Evolutionary conservation across 2,888 invertebrate genomes (phyloP).

Genomic region (Drosophila atripex): DNA sequence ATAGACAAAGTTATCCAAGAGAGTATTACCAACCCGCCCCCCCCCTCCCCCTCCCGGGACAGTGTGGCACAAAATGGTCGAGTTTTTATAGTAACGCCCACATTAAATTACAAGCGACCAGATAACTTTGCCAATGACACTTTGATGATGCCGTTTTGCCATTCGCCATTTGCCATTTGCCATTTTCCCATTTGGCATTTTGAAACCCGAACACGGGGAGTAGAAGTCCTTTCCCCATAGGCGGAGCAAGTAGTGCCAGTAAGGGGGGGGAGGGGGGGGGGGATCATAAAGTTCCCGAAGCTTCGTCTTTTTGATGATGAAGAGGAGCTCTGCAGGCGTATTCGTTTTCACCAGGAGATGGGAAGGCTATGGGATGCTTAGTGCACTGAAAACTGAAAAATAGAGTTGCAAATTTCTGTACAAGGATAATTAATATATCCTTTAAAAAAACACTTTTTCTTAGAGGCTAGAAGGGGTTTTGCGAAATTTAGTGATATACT

Average conservation of each 20-base stretch:
- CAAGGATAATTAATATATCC: too few relatives aligned
- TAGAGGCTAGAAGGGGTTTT: too few relatives aligned
- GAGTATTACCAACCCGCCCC: background rate
- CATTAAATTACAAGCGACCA: constrained; percentile 68
- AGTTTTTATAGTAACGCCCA: constrained; percentile 52
- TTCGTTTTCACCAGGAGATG: constrained; percentile 3
- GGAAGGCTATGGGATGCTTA: background rate
- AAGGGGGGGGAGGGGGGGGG: background rate
- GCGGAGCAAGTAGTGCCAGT: background rate
- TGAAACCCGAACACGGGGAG: constrained; percentile 18
- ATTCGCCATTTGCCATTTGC: constrained; percentile 14
- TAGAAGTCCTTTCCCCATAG: background rate
- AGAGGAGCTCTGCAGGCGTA: constrained; percentile 21
- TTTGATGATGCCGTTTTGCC: constrained; percentile 46
- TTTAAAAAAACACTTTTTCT: too few relatives aligned
- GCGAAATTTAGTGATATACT: too few relatives aligned
- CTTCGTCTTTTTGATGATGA: constrained; percentile 34
- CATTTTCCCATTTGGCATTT: constrained; percentile 3
- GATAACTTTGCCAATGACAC: constrained; percentile 55
- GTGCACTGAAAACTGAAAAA: background rate
- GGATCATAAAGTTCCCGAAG: constrained; percentile 23
- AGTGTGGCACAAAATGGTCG: constrained; percentile 36
- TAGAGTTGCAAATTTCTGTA: too few relatives aligned
- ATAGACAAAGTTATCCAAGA: background rate
- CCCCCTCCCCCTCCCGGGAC: background rate